phyloP scores from a whole-genome alignment of 2,797 vertebrate species.

The Cirrhinus molitorella region DNA sequence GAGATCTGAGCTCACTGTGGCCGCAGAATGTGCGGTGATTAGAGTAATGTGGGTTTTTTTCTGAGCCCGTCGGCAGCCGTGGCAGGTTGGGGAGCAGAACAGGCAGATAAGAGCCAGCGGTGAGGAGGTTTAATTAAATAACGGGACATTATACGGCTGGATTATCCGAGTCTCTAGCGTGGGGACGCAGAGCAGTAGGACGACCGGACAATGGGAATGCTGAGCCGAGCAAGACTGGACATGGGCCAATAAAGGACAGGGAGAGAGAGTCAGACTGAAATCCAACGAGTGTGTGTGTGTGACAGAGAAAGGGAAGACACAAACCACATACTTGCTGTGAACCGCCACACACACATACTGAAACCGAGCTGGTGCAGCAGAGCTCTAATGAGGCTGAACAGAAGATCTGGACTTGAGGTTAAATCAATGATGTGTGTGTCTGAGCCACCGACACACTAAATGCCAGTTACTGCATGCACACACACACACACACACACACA shows the following conservation, averaged over 20 bases:
- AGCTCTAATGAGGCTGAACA: slow-evolving; percentile 45
- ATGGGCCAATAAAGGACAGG: slow-evolving; percentile 64
- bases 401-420: slow-evolving; percentile 35
- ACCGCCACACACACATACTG: background rate
- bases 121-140: slow-evolving; percentile 76
- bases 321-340: background rate
- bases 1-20: slow-evolving; percentile 41
- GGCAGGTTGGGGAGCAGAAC: slow-evolving; percentile 41
- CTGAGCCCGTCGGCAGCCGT: slow-evolving; percentile 24
- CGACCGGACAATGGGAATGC: slow-evolving; percentile 73
- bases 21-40: slow-evolving; percentile 45
- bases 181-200: slow-evolving; percentile 61
- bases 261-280: slow-evolving; percentile 21
- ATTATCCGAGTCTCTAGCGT: slow-evolving; percentile 75
- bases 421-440: slow-evolving; percentile 48
- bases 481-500: slow-evolving; percentile 33
- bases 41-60: slow-evolving; percentile 47
- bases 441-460: slow-evolving; percentile 34
- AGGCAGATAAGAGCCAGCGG: slow-evolving; percentile 52
- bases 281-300: background rate
- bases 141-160: slow-evolving; percentile 73
- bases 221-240: slow-evolving; percentile 72
- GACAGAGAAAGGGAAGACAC: slow-evolving; percentile 11
- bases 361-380: slow-evolving; percentile 23
- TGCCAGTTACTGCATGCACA: slow-evolving; percentile 18